These are phyloP conservation scores for Carollia perspicillata DNA, from an alignment of 2,113 vertebrate species.

Conservation along the genomic window DNA sequence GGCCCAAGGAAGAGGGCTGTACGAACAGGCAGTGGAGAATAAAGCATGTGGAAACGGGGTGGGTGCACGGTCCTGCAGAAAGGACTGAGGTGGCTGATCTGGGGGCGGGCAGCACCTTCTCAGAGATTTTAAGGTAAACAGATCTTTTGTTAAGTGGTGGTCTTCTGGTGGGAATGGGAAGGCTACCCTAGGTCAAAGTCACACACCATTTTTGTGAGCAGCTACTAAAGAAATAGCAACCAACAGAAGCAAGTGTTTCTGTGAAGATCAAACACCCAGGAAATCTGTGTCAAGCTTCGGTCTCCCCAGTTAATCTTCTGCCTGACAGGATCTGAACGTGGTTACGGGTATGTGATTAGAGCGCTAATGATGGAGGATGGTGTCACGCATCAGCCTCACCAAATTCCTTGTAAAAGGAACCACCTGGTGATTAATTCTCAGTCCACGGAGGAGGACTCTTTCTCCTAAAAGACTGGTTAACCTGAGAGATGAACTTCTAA, in stretches of 20 bases:
- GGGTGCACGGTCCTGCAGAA: not conserved
- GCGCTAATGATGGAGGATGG: not conserved
- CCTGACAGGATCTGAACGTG: not conserved
- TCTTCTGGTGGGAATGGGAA: not conserved
- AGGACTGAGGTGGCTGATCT: not conserved
- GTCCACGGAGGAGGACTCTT: not conserved
- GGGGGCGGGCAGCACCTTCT: not conserved
- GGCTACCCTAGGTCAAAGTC: not conserved
- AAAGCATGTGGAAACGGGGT: not conserved
- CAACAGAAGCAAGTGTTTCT: not conserved
- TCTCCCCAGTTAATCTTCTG: not conserved
- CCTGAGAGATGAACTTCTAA: not conserved
- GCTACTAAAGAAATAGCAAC: not conserved
- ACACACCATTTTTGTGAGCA: not conserved
- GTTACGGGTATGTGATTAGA: not conserved
- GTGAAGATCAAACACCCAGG: not conserved
- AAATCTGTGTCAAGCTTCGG: slow-evolving; percentile 21
- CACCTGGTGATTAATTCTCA: not conserved
- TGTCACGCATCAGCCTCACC: slow-evolving; percentile 39
- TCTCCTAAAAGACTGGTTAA: slow-evolving; percentile 26
- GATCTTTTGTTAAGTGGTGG: not conserved
- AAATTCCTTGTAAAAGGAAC: not conserved
- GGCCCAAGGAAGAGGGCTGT: not conserved
- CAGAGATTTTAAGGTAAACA: not conserved
- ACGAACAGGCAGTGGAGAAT: not conserved